A percentile compares a stretch with the other conserved stretches of the same genome.
Conservation (phyloP, 1,140 invertebrate genomes). For the Dryas iulia region DNA sequence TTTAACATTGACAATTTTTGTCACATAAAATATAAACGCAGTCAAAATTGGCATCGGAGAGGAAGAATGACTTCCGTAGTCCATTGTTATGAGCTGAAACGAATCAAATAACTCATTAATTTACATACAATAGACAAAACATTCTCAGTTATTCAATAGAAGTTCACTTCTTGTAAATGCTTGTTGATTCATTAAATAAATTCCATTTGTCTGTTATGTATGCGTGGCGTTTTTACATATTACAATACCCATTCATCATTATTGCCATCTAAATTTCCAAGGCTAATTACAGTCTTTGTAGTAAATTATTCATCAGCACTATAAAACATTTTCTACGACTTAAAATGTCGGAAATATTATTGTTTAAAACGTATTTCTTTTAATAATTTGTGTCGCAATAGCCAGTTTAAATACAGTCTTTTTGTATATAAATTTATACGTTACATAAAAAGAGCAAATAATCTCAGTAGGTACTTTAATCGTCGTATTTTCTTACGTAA, state of each 20-base stretch:
- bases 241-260: background rate
- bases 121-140: conserved; percentile 33
- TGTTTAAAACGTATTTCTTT: too few species aligned
- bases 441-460: background rate
- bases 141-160: conserved; percentile 16
- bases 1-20: background rate
- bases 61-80: conserved; percentile 23
- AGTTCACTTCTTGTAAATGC: conserved; percentile 15
- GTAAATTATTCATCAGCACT: too few species aligned
- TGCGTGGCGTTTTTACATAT: background rate
- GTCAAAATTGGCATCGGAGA: conserved; percentile 4
- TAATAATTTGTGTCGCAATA: background rate
- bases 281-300: background rate
- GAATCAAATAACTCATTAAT: conserved; percentile 32
- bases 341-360: too few species aligned
- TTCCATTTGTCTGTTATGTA: background rate
- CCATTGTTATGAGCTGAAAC: conserved; percentile 15
- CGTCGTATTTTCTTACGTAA: background rate
- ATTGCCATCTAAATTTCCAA: background rate
- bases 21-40: background rate
- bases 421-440: background rate
- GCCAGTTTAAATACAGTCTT: too few species aligned
- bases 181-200: conserved; percentile 5
- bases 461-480: background rate
- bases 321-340: too few species aligned